A percentile compares a stretch with the other conserved stretches of the same genome.
phyloP scores from a whole-genome alignment of 2,888 invertebrate genomes.

The Noctua pronuba region DNA sequence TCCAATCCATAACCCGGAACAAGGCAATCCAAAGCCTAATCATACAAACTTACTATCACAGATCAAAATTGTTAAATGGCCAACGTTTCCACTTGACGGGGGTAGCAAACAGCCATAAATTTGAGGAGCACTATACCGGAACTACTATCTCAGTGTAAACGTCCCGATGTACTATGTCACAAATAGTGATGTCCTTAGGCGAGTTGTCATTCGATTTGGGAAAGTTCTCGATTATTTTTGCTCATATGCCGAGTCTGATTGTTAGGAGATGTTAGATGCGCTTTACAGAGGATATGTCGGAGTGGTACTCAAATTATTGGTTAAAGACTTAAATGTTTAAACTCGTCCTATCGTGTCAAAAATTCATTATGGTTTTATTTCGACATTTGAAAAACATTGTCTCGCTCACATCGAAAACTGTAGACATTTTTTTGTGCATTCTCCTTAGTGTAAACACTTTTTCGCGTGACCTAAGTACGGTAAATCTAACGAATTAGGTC shows the following conservation, averaged over 20 bases:
- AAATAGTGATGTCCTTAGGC: slow-evolving; percentile 29
- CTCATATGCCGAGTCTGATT: neutral
- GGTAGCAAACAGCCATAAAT: slow-evolving; percentile 83
- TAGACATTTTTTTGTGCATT: too few relatives aligned
- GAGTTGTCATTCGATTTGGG: slow-evolving; percentile 1
- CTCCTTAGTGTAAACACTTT: too few relatives aligned
- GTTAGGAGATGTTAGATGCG: neutral
- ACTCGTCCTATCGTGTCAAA: neutral
- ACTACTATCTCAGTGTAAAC: slow-evolving; percentile 77
- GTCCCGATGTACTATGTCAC: slow-evolving; percentile 67
- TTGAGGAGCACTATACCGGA: slow-evolving; percentile 73
- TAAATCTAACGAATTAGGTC: too few relatives aligned
- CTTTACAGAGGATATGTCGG: neutral
- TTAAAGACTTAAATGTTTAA: neutral
- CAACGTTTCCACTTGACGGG: slow-evolving; percentile 76
- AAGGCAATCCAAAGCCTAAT: slow-evolving; percentile 45
- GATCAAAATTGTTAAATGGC: slow-evolving; percentile 82
- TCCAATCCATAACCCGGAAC: slow-evolving; percentile 16
- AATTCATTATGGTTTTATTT: neutral
- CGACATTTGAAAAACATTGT: neutral
- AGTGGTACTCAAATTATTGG: too few relatives aligned
- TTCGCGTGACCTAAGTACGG: too few relatives aligned
- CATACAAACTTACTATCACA: slow-evolving; percentile 68
- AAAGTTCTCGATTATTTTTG: slow-evolving; percentile 6
- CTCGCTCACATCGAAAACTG: neutral